A percentile compares a stretch with the other conserved stretches of the same genome.
These are phyloP conservation scores for Tor tambroides DNA, from an alignment of 2,113 vertebrate species.

Conservation along the genomic window DNA sequence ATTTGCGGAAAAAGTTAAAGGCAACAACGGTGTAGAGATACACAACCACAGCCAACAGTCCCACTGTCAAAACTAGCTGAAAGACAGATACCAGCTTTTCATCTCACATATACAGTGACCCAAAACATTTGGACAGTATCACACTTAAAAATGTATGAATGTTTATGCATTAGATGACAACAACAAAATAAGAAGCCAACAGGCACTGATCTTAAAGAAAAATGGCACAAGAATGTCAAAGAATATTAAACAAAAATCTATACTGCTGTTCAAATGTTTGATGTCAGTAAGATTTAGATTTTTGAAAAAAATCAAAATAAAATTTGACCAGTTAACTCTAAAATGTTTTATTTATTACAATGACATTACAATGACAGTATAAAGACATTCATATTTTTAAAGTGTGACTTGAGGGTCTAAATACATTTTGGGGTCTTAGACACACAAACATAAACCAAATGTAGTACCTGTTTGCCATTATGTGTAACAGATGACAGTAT, in stretches of 20 bases:
- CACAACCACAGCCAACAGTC: constrained; percentile 91
- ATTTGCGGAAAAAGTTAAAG: constrained; percentile 96
- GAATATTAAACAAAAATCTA: background rate
- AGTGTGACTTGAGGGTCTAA: background rate
- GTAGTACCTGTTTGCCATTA: constrained; percentile 86
- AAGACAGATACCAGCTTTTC: constrained; percentile 35
- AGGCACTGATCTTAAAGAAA: background rate
- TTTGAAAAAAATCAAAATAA: background rate
- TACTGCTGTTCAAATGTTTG: background rate
- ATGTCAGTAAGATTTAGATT: too few relatives aligned
- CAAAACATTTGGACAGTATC: constrained; percentile 22
- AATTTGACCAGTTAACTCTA: background rate
- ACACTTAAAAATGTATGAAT: constrained; percentile 16
- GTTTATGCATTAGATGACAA: background rate
- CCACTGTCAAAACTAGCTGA: constrained; percentile 92
- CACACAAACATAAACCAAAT: background rate
- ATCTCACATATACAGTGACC: constrained; percentile 23
- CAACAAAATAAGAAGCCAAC: background rate
- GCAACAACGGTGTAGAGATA: constrained; percentile 96
- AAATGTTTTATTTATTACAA: background rate
- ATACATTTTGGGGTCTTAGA: background rate
- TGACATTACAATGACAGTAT: background rate
- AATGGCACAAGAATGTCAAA: too few relatives aligned
- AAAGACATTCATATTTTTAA: background rate
- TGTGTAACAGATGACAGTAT: constrained; percentile 87